Evolutionary conservation across 92 coral and sea anemone genomes (phyloP).

Genomic region (Phenganax stokvisi): DNA sequence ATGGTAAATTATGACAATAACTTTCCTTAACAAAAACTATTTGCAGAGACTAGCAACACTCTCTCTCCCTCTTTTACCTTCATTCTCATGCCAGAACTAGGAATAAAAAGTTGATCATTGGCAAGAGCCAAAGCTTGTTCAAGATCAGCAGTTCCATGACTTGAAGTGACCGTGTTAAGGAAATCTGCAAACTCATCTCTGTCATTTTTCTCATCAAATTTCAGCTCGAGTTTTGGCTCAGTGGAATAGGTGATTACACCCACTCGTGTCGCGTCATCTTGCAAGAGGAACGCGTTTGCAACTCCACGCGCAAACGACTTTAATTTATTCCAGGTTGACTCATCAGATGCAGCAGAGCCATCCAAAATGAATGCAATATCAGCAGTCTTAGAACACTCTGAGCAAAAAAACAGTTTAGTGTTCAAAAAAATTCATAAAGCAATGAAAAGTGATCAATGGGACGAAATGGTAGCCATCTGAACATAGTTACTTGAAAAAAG

Average conservation of each 20-base stretch:
- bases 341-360: conserved; percentile 82
- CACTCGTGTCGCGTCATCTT: conserved; percentile 70
- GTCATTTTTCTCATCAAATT: conserved; percentile 73
- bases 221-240: conserved; percentile 68
- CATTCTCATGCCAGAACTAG: conserved; percentile 29
- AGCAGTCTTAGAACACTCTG: conserved; percentile 72
- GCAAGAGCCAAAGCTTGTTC: conserved; percentile 79
- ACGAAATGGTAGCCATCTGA: too few relatives aligned
- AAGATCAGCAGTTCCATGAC: conserved; percentile 80
- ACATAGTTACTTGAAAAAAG: too few relatives aligned
- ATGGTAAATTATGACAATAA: too few relatives aligned
- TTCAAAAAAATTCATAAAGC: background rate
- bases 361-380: conserved; percentile 89
- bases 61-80: background rate
- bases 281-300: conserved; percentile 63
- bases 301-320: conserved; percentile 92
- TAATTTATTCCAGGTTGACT: conserved; percentile 83
- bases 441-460: too few relatives aligned
- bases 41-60: background rate
- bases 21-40: too few relatives aligned
- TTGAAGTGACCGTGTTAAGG: conserved; percentile 77
- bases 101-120: conserved; percentile 15
- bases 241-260: conserved; percentile 81
- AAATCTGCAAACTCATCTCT: conserved; percentile 53
- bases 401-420: background rate